Evolutionary conservation across 2,113 vertebrate genomes (phyloP).

Genomic region (Psephotus haematonotus): DNA sequence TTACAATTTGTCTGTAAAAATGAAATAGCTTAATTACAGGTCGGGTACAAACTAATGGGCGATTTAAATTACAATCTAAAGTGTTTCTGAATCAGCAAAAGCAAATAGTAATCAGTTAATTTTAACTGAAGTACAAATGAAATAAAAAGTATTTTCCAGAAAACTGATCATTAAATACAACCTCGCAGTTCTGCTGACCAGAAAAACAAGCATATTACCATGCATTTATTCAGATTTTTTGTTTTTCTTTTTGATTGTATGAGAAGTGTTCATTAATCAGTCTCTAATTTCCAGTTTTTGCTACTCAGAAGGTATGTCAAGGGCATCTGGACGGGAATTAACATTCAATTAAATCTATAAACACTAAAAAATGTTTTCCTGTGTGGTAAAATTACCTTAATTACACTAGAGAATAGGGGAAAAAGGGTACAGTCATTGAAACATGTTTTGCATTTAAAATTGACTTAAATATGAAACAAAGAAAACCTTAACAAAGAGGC

Average conservation of each 20-base stretch:
- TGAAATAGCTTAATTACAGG: neutral
- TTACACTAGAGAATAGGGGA: slow-evolving; percentile 1
- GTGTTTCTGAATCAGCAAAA: neutral
- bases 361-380: slow-evolving; percentile 42
- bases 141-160: neutral
- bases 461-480: neutral
- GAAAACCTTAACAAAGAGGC: neutral
- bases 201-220: neutral
- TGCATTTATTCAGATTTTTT: neutral
- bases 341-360: slow-evolving; percentile 37
- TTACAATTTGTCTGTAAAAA: neutral
- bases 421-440: neutral
- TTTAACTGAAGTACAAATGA: neutral
- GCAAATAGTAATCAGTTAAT: neutral
- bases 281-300: slow-evolving; percentile 24
- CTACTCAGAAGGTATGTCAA: slow-evolving; percentile 32
- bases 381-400: slow-evolving; percentile 35
- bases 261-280: slow-evolving; percentile 23
- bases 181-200: neutral
- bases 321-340: slow-evolving; percentile 49
- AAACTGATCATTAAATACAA: slow-evolving; percentile 1
- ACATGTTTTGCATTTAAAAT: slow-evolving; percentile 7
- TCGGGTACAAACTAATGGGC: neutral
- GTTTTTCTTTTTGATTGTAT: neutral
- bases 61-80: neutral